Conservation (phyloP, 2,113 vertebrate genomes). For the Azemiops feae region DNA sequence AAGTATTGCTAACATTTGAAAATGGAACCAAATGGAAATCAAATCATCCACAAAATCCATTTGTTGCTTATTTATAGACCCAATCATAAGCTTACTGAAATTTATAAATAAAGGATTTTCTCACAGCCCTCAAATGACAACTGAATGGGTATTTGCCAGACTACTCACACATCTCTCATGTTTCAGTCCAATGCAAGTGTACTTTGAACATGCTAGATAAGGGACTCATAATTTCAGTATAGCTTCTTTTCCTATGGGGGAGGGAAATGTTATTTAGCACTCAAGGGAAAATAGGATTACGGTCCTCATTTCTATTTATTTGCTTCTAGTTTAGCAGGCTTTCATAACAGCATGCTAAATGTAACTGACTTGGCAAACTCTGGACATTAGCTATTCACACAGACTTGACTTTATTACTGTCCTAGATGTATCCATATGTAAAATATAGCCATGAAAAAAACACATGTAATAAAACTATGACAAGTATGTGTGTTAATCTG, state of each 20-base stretch:
- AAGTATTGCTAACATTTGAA: conserved; percentile 33
- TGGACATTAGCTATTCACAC: background rate
- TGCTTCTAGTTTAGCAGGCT: conserved; percentile 17
- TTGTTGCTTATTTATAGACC: conserved; percentile 48
- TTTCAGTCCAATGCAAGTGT: background rate
- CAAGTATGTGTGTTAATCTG: background rate
- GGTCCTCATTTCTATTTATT: conserved; percentile 38
- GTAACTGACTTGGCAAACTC: background rate
- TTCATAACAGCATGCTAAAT: conserved; percentile 26
- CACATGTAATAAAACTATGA: background rate
- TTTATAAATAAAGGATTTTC: conserved; percentile 31
- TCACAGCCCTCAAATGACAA: conserved; percentile 32
- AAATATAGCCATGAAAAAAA: background rate
- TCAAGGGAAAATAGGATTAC: conserved; percentile 10
- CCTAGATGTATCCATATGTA: background rate
- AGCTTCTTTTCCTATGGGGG: background rate
- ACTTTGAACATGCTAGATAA: conserved; percentile 42
- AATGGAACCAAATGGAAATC: conserved; percentile 54
- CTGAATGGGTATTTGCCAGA: conserved; percentile 27
- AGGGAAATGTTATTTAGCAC: conserved; percentile 23
- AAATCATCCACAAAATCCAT: conserved; percentile 52
- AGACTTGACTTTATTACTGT: background rate
- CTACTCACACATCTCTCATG: conserved; percentile 21
- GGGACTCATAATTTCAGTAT: conserved; percentile 32
- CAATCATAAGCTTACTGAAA: conserved; percentile 35